Evolutionary conservation across 2,888 invertebrate genomes (phyloP).

Genomic region (Epinotia brunnichana): DNA sequence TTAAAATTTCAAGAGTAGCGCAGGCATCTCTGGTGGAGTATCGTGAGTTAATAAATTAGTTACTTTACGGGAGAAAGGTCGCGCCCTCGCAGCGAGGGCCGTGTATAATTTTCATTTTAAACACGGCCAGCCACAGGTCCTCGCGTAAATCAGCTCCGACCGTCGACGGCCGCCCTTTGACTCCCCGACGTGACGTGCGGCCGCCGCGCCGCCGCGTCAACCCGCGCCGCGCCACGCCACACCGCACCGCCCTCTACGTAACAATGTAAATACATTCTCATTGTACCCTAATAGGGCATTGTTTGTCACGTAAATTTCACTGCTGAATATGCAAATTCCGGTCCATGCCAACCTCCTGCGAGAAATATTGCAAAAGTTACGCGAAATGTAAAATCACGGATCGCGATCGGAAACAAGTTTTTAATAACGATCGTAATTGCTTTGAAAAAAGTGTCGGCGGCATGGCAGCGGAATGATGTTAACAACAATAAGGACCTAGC

Average conservation of each 20-base stretch:
- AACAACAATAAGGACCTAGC: conserved; percentile 35
- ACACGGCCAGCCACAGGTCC: conserved; percentile 77
- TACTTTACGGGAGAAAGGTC: conserved; percentile 78
- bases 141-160: conserved; percentile 74
- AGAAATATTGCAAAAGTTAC: conserved; percentile 80
- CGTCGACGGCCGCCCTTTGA: conserved; percentile 63
- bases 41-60: conserved; percentile 80
- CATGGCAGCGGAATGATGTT: conserved; percentile 38
- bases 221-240: conserved; percentile 50
- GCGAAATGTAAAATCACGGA: conserved; percentile 77
- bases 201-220: conserved; percentile 48
- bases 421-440: conserved; percentile 62
- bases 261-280: conserved; percentile 81
- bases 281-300: conserved; percentile 80
- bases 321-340: conserved; percentile 81
- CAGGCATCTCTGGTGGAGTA: conserved; percentile 69
- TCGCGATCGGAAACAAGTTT: conserved; percentile 73
- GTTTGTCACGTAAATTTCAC: conserved; percentile 81
- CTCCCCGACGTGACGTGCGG: conserved; percentile 53
- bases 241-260: conserved; percentile 56
- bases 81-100: conserved; percentile 63
- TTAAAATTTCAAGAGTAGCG: conserved; percentile 79
- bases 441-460: conserved; percentile 50
- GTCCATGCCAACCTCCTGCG: conserved; percentile 70
- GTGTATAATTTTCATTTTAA: conserved; percentile 80